These are phyloP conservation scores for Natator depressus DNA, from an alignment of 2,113 vertebrate genomes.

Conservation along the genomic window DNA sequence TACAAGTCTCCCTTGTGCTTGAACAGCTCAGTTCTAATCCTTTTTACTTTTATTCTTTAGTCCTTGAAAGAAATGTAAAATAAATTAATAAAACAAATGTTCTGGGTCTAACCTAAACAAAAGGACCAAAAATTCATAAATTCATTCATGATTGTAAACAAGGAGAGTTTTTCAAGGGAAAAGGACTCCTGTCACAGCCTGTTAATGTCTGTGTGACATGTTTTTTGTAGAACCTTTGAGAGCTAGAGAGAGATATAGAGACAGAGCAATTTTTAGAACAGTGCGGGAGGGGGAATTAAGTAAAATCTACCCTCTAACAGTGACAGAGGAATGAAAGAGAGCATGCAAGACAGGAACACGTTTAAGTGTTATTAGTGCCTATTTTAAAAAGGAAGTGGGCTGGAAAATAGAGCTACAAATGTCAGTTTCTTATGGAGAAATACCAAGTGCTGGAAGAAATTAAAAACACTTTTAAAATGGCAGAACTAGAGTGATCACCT, in stretches of 20 bases:
- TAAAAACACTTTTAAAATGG: conserved; percentile 35
- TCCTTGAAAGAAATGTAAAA: background rate
- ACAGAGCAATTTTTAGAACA: conserved; percentile 29
- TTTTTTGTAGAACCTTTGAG: background rate
- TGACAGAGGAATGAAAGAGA: conserved; percentile 59
- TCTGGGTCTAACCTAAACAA: background rate
- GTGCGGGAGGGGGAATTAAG: conserved; percentile 14
- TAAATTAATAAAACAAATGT: background rate
- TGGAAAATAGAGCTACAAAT: conserved; percentile 65
- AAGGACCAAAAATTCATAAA: background rate
- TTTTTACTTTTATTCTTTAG: background rate
- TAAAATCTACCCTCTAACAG: conserved; percentile 45
- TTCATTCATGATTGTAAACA: background rate
- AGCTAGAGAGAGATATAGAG: background rate
- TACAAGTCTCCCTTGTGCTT: background rate
- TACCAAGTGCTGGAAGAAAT: conserved; percentile 16
- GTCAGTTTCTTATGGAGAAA: conserved; percentile 45
- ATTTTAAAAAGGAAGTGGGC: conserved; percentile 77
- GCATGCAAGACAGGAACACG: conserved; percentile 30
- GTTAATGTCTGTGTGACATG: background rate
- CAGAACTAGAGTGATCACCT: background rate
- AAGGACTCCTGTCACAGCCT: background rate
- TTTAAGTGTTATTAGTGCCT: conserved; percentile 78
- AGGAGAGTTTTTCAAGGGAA: background rate
- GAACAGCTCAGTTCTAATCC: background rate